Percentiles rank a stretch among this genome's conserved stretches.
Evolutionary conservation across 2,113 vertebrate genomes (phyloP).

Genomic region (Crotalus tigris): DNA sequence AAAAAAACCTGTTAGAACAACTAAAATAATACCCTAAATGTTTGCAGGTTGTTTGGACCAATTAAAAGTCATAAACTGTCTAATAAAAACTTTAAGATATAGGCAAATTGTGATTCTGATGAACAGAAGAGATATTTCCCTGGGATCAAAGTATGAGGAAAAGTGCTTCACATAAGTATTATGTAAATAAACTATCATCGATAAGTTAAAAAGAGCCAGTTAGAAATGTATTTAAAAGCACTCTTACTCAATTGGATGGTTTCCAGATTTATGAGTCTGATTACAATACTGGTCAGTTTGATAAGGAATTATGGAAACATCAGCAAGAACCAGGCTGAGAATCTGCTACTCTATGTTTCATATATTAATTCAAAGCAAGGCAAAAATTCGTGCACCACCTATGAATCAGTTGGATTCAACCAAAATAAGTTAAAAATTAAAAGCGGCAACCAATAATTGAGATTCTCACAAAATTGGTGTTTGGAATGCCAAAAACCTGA

Average conservation of each 20-base stretch:
- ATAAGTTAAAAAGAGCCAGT: not conserved
- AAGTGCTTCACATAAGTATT: not conserved
- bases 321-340: no score
- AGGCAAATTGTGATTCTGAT: conserved; percentile 22
- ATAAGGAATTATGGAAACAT: no score
- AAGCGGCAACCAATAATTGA: conserved; percentile 42
- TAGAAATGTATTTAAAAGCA: conserved; percentile 25
- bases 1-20: conserved; percentile 12
- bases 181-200: not conserved
- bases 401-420: conserved; percentile 29
- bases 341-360: conserved; percentile 5
- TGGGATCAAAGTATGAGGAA: not conserved
- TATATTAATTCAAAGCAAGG: not conserved
- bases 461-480: conserved; percentile 41
- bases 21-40: conserved; percentile 12
- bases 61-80: conserved; percentile 11
- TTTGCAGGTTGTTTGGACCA: not conserved
- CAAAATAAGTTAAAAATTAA: conserved; percentile 5
- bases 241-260: not conserved
- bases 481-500: conserved; percentile 47
- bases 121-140: conserved; percentile 9
- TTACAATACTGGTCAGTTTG: no score
- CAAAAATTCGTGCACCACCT: not conserved
- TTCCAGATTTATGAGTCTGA: no score
- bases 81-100: conserved; percentile 5